Base-by-base conservation (phyloP, 2,888 invertebrate genomes). In the Melanchra persicariae region DNA sequence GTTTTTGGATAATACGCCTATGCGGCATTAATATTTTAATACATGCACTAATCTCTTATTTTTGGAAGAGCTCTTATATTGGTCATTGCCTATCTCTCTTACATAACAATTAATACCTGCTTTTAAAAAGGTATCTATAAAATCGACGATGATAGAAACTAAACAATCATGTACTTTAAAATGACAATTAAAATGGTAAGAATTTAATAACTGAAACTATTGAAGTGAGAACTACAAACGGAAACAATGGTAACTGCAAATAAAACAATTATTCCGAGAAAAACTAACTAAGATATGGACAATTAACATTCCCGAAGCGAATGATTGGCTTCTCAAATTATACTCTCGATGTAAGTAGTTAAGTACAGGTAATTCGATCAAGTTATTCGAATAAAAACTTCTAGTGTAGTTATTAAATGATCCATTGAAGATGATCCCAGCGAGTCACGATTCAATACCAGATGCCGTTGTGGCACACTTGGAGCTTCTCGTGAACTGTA, bases 311-410 rank as follows among this genome's bases (percentile, higher is more conserved):
- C 37, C 24, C 22, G 37, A 7, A 4, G 62, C 49, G 49, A 66
- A 51, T 78, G 54, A 79, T 75, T 63, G 65, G 43, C 60, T 65
- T 40, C 45, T 55, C 45, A 57, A 52, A 74, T n/a, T n/a, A n/a
- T 68, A 40, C 26, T 60, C 49, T 64, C 34, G 22, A 45, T 49
- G 10, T 51, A 69, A 62, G n/a, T n/a, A n/a, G n/a, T n/a, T n/a
- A n/a, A n/a, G 66, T 74, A 66, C 49, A 10, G 62, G 22, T 77
- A 82, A 77, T 77, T 60, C 49, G 62, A 63, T 77, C 82, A 51
- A 77, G 70, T 59, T 59, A 77, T 82, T 59, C 58, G 54, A 40
- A 59, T 40, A 77, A 77, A 82, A 77, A 82, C 47, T 40, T 3
- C 5, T 8, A 49, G 37, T 77, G 54, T 26, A 2, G 78, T 59